Conservation (phyloP, 2,113 vertebrate genomes). For the Phylloscopus trochiloides region DNA sequence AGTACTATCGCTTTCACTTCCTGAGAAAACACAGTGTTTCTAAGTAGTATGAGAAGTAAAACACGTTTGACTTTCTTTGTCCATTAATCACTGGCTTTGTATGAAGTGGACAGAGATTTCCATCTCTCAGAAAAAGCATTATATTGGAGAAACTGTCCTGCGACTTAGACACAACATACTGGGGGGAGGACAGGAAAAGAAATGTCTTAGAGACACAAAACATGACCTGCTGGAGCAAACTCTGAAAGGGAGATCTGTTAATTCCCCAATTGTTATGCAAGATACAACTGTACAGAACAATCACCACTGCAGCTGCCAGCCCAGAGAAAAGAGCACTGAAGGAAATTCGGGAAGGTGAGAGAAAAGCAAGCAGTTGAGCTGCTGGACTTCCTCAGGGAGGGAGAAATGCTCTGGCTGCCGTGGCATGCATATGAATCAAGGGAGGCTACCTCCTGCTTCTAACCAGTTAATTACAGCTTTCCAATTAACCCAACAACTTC, state of each 20-base stretch:
- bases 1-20: neutral
- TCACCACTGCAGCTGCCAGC: neutral
- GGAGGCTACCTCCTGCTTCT: neutral
- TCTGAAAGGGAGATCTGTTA: neutral
- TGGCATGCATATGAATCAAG: neutral
- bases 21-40: neutral
- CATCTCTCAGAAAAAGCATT: neutral
- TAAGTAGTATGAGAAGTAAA: neutral
- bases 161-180: neutral
- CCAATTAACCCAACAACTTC: neutral
- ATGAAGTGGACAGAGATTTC: neutral
- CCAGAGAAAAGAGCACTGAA: neutral
- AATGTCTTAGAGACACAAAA: neutral
- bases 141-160: neutral
- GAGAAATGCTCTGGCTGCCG: accelerated
- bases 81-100: neutral
- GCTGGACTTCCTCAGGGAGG: neutral
- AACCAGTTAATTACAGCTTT: neutral
- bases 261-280: neutral
- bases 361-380: neutral
- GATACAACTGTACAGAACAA: neutral
- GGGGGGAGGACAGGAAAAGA: neutral
- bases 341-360: neutral
- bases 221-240: neutral
- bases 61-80: neutral